Evolutionary conservation across 2,888 invertebrate genomes (phyloP), one percentile per base, ranked within the genome.

Genomic region (Epistrophe grossulariae): DNA sequence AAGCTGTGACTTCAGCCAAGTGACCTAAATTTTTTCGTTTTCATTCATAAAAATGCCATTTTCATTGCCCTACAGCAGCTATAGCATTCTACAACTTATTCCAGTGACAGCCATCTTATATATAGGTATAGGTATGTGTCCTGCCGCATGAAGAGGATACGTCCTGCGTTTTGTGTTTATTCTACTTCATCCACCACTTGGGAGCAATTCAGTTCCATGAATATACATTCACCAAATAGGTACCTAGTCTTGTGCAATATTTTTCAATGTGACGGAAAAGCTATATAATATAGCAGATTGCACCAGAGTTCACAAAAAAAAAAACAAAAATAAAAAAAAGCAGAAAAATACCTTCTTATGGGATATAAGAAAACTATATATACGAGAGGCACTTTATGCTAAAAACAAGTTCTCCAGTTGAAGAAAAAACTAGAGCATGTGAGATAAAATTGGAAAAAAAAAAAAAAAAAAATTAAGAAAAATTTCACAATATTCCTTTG

Each of bases 1-100:
- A 48, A 55, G n/a, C 50, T 52, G 64, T 76, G 64, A 70, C 48
- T 79, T 10, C 48, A 73, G 13, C 57, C 66, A 66, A 66, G 55
- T 73, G 64, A 38, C 45, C 64, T 55, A 72, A 31, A 43, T 40
- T 19, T 60, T 60, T 60, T 43, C 62, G 45, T 28, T 48, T 70
- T 70, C 70, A 70, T 70, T 70, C 70, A 70, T 70, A 70, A 70
- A 68, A 70, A 40, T 70, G 70, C 55, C 38, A 50, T 55, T 70
- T 70, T 55, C 52, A 50, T 68, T 50, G 35, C 38, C 52, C 38
- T 70, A 31, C 19, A 45, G 60, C 19, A 45, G 60, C 60, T 43
- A n/a, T 55, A 31, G 1, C 40, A 15, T 1, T 24, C 19, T 15
- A 28, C 48, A 35, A 35, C 50, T 35, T 50, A 43, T 40, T 70